These are phyloP conservation scores for Adelphocoris suturalis DNA, from an alignment of 2,888 invertebrate genomes.

Conservation along the genomic window DNA sequence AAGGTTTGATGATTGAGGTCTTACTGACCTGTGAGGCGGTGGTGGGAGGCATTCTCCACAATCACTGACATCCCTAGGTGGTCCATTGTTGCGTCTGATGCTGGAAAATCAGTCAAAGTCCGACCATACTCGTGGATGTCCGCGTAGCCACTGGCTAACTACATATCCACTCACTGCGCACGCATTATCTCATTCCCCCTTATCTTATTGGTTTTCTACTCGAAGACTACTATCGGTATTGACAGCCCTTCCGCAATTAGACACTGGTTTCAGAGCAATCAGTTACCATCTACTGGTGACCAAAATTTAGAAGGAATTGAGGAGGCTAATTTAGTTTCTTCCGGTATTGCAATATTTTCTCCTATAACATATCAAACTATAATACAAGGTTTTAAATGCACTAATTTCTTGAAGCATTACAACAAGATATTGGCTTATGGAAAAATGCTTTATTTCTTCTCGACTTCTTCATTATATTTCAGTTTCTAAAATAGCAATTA, in stretches of 20 bases:
- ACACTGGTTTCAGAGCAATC: constrained; percentile 30
- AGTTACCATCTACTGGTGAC: neutral
- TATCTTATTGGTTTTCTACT: constrained; percentile 65
- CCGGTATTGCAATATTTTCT: too few species aligned
- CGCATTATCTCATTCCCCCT: constrained; percentile 56
- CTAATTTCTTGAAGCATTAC: too few species aligned
- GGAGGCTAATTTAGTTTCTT: neutral
- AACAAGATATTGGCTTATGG: too few species aligned
- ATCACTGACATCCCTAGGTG: constrained; percentile 22
- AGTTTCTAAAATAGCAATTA: too few species aligned
- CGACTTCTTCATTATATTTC: too few species aligned
- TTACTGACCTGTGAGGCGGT: constrained; percentile 44
- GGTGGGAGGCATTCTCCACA: constrained; percentile 38
- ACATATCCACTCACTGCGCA: constrained; percentile 47
- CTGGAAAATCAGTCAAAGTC: constrained; percentile 33
- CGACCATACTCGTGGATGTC: neutral
- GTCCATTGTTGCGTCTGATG: neutral
- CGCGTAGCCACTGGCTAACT: constrained; percentile 34
- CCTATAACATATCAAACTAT: too few species aligned
- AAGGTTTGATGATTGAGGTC: neutral
- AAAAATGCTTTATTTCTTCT: too few species aligned
- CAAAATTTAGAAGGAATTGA: neutral
- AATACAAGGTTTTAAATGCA: too few species aligned
- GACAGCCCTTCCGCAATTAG: constrained; percentile 51
- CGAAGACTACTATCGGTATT: constrained; percentile 51